Evolutionary conservation across 2,797 vertebrate genomes (phyloP).

Genomic region (Corythornis leucogaster): DNA sequence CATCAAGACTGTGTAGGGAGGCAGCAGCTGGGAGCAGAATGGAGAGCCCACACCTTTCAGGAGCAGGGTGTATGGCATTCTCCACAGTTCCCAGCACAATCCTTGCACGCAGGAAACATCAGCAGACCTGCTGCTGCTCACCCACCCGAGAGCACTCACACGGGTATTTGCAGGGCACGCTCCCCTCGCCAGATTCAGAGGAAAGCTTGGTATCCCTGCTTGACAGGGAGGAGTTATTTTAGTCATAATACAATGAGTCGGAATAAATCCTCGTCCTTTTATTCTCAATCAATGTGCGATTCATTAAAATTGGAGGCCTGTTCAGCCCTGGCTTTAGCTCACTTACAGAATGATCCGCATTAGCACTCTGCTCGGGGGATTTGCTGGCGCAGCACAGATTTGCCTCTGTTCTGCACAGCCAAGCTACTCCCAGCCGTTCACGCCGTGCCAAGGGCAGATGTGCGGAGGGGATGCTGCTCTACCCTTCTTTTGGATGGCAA

Average conservation of each 20-base stretch:
- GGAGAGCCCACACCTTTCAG: accelerated
- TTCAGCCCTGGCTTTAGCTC: neutral
- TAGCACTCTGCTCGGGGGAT: neutral
- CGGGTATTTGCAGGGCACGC: accelerated
- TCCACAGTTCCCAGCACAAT: neutral
- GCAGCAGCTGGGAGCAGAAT: neutral
- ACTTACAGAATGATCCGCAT: neutral
- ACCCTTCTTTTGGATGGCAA: neutral
- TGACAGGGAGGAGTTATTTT: neutral
- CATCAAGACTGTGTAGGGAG: neutral
- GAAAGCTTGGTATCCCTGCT: neutral
- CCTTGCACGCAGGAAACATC: neutral
- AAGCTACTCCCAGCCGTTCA: neutral
- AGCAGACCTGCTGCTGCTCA: neutral
- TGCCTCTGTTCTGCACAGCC: neutral
- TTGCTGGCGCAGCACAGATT: neutral
- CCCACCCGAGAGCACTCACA: neutral
- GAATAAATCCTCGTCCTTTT: neutral
- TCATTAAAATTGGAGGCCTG: neutral
- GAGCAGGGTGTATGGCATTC: accelerated
- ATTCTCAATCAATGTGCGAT: neutral
- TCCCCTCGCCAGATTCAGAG: neutral
- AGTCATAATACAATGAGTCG: neutral
- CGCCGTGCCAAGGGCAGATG: neutral
- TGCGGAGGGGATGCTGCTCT: neutral